These are phyloP conservation scores for Amphiprion percula DNA, from an alignment of 2,113 vertebrate species.

Conservation along the genomic window DNA sequence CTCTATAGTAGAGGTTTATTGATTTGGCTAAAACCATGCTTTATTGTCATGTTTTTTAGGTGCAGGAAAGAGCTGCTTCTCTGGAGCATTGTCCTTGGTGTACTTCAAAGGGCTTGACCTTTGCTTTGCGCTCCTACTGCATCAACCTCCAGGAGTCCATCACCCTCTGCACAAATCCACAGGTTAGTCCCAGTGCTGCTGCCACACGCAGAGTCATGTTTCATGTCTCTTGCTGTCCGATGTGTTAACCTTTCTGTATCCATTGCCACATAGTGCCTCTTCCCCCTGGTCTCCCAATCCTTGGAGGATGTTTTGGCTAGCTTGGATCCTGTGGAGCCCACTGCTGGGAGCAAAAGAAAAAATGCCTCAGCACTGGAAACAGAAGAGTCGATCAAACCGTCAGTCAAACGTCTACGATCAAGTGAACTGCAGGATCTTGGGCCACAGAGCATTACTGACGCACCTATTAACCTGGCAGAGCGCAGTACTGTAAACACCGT, in stretches of 20 bases:
- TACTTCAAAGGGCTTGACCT: constrained; percentile 86
- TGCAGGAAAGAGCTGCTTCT: constrained; percentile 69
- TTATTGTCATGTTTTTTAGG: constrained; percentile 68
- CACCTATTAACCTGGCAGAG: neutral
- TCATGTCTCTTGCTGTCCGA: neutral
- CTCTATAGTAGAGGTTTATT: neutral
- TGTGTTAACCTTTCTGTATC: constrained; percentile 2
- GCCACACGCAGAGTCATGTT: neutral
- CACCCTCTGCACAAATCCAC: constrained; percentile 91
- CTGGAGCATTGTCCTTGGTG: constrained; percentile 89
- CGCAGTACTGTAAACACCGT: neutral
- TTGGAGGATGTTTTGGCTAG: constrained; percentile 87
- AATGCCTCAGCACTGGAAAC: constrained; percentile 34
- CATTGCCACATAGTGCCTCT: constrained; percentile 89
- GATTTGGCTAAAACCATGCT: neutral
- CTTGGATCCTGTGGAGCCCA: constrained; percentile 74
- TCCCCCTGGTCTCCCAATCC: constrained; percentile 91
- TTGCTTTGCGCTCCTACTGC: constrained; percentile 85
- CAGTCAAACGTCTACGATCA: constrained; percentile 75
- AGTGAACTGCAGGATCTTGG: neutral
- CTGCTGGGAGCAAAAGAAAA: constrained; percentile 83
- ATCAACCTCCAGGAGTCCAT: constrained; percentile 93
- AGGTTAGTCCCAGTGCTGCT: constrained; percentile 80
- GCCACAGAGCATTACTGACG: neutral
- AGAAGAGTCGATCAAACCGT: constrained; percentile 50